Base-by-base conservation (phyloP, 1,140 invertebrate species). In the Macrosteles quadrilineatus region DNA sequence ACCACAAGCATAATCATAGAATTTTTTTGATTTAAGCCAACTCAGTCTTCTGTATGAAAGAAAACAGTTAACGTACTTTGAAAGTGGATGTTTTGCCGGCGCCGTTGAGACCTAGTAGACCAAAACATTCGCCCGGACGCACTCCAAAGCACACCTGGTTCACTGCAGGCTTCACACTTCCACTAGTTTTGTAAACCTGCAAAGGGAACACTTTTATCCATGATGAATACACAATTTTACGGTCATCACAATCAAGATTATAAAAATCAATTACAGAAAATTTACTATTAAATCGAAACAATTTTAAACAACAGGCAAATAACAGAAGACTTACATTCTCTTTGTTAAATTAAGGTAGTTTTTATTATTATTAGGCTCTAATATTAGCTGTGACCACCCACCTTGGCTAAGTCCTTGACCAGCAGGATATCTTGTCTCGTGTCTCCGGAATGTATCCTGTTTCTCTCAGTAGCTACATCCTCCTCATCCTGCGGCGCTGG, bases 61-160 rank as follows among this genome's bases (percentile, higher is more conserved):
- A n/a, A n/a, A n/a, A n/a, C n/a, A n/a, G n/a, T n/a, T n/a, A n/a
- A n/a, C n/a, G n/a, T 67, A 74, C 73, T 65, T 90, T 90, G 74
- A 97, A 96, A 4, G 92, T 95, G 12, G 92, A 92, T 3, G 94
- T 95, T 82, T 97, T 97, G 2, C 95, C 95, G 2, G 95, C 94
- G 0, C 95, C 95, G 76, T 91, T 91, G 0, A 91, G 84, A 25
- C 93, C 93, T 1, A 95, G 77, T 19, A 95, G 81, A 1, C 93
- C 94, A 81, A 95, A 95, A 78, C 93, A 95, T 80, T 93, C 90
- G 1, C 91, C 90, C n/a, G 84, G 81, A 47, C 86, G 83, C 0
- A 94, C 88, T 0, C 87, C 86, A 75, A 95, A 87, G 75, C 85
- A 88, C 1, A 94, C 75, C 50, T 85, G 83, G 68, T 91, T 86